Evolutionary conservation across 2,113 vertebrate genomes (phyloP).

Genomic region (Myotis lucifugus): DNA sequence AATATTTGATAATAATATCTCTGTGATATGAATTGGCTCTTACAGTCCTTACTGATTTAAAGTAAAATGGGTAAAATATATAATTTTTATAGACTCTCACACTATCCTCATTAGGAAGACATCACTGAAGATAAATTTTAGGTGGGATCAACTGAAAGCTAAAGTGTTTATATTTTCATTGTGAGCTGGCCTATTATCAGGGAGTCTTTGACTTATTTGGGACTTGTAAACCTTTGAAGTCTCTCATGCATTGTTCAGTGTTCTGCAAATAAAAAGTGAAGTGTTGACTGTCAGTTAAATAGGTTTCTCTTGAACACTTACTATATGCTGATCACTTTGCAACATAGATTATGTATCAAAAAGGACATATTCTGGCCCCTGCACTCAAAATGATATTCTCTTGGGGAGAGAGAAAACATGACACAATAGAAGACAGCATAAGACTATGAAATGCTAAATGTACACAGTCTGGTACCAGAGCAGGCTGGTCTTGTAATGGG

Average conservation of each 20-base stretch:
- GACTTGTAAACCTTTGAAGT: background rate
- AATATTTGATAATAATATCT: slow-evolving; percentile 4
- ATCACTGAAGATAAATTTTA: slow-evolving; percentile 19
- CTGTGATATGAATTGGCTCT: background rate
- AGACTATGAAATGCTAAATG: background rate
- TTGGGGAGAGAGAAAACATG: background rate
- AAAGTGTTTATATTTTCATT: background rate
- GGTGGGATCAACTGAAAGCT: background rate
- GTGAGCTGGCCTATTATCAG: background rate
- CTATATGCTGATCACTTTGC: background rate
- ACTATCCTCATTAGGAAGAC: background rate
- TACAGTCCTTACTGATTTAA: background rate
- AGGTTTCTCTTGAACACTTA: background rate
- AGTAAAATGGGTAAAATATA: background rate
- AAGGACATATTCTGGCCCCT: background rate
- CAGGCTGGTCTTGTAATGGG: background rate
- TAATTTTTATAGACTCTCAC: background rate
- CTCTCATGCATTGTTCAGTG: background rate
- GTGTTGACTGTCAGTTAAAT: background rate
- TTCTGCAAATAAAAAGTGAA: background rate
- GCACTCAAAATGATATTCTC: background rate
- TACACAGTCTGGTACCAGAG: background rate
- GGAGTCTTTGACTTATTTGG: background rate
- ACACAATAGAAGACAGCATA: background rate
- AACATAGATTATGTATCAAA: background rate